These are phyloP conservation scores for Microcaecilia unicolor DNA, from an alignment of 2,797 vertebrate genomes.

Conservation along the genomic window DNA sequence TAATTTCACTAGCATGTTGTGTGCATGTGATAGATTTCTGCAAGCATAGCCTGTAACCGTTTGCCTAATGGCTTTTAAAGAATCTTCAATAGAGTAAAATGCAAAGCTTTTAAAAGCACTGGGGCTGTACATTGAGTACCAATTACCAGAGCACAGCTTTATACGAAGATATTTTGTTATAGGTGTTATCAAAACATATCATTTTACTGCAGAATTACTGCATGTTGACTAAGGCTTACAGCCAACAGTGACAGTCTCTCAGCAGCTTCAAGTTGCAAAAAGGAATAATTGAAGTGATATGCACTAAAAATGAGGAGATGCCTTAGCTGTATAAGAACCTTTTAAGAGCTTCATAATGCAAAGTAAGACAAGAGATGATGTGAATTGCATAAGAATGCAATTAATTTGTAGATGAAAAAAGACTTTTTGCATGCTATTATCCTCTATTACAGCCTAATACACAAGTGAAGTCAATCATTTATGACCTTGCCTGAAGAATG, in stretches of 20 bases:
- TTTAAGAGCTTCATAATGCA: constrained; percentile 35
- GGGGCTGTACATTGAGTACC: too few relatives aligned
- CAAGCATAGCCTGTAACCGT: accelerated
- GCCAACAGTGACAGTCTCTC: constrained; percentile 7
- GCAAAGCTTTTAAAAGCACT: too few relatives aligned
- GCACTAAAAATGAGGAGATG: constrained; percentile 36
- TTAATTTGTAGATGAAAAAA: constrained; percentile 59
- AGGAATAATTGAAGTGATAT: constrained; percentile 33
- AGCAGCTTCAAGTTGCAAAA: constrained; percentile 11
- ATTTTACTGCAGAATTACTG: constrained; percentile 11
- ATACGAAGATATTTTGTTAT: too few relatives aligned
- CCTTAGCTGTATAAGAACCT: constrained; percentile 42
- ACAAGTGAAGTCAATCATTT: constrained; percentile 37
- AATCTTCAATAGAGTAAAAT: too few relatives aligned
- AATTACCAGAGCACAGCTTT: too few relatives aligned
- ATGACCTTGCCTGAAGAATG: constrained; percentile 40
- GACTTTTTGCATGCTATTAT: constrained; percentile 53
- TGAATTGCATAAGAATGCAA: constrained; percentile 52
- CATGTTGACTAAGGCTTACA: constrained; percentile 14
- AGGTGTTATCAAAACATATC: too few relatives aligned
- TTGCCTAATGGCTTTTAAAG: background rate
- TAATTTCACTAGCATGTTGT: background rate
- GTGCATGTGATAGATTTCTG: background rate
- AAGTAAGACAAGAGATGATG: constrained; percentile 36
- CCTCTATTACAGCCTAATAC: constrained; percentile 38